A percentile compares a stretch with the other conserved stretches of the same genome.
Evolutionary conservation across 2,888 invertebrate genomes (phyloP).

Genomic region (Philonicus albiceps): DNA sequence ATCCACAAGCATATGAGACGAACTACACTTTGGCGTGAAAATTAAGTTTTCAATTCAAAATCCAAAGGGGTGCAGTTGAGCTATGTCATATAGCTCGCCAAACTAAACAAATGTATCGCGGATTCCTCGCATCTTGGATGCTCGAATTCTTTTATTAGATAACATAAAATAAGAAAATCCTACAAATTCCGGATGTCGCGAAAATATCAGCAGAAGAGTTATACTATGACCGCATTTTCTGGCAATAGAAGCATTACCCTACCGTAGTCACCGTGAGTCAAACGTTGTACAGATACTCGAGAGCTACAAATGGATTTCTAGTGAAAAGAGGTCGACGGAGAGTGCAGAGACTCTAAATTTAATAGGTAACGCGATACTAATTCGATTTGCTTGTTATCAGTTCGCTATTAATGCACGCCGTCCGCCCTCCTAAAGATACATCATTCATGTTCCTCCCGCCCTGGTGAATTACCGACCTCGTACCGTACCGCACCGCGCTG

Average conservation of each 20-base stretch:
- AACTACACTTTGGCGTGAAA: neutral
- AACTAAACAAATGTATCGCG: conserved; percentile 4
- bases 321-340: neutral
- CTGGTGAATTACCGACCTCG: neutral
- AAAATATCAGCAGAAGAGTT: neutral
- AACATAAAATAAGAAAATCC: neutral
- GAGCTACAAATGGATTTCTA: neutral
- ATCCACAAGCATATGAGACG: neutral
- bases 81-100: neutral
- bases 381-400: conserved; percentile 33
- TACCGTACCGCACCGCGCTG: neutral
- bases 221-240: neutral
- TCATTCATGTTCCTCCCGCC: neutral
- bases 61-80: neutral
- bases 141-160: neutral
- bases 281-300: neutral
- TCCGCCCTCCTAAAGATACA: neutral
- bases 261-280: neutral
- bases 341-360: neutral
- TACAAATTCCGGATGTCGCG: neutral
- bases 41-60: conserved; percentile 25
- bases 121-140: neutral
- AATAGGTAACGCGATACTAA: conserved; percentile 34
- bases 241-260: neutral
- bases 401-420: conserved; percentile 12